Conservation (phyloP, 2,113 vertebrate genomes). For the Clupea harengus region DNA sequence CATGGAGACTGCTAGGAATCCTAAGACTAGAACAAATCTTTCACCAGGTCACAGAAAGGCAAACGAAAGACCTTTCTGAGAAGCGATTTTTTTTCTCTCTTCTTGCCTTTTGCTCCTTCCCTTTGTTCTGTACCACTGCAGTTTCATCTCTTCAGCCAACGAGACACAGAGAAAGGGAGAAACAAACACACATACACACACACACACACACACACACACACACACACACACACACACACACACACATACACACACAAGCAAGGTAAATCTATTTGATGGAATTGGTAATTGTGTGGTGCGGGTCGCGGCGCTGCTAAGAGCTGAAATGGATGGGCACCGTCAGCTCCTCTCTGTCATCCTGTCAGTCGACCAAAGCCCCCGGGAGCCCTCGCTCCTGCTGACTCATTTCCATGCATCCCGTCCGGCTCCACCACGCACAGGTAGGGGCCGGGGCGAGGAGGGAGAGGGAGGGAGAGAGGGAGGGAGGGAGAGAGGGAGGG, state of each 20-base stretch:
- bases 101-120: neutral
- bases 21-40: constrained; percentile 44
- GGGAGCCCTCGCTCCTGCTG: constrained; percentile 43
- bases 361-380: constrained; percentile 56
- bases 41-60: constrained; percentile 21
- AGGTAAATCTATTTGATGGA: constrained; percentile 54
- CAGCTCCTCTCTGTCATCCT: constrained; percentile 63
- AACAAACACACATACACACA: neutral
- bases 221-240: neutral
- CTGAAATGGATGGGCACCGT: constrained; percentile 61
- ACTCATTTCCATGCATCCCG: constrained; percentile 57
- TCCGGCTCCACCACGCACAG: constrained; percentile 44
- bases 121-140: neutral
- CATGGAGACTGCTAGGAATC: constrained; percentile 42
- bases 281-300: constrained; percentile 54
- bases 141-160: constrained; percentile 24
- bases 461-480: constrained; percentile 17
- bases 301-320: constrained; percentile 55
- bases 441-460: constrained; percentile 48
- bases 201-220: neutral
- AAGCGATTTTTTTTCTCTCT: neutral
- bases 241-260: constrained; percentile 24
- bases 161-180: neutral
- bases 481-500: neutral
- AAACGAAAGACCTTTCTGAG: constrained; percentile 17